Conservation (phyloP, 2,888 invertebrate species). For the Copidosoma aretas region DNA sequence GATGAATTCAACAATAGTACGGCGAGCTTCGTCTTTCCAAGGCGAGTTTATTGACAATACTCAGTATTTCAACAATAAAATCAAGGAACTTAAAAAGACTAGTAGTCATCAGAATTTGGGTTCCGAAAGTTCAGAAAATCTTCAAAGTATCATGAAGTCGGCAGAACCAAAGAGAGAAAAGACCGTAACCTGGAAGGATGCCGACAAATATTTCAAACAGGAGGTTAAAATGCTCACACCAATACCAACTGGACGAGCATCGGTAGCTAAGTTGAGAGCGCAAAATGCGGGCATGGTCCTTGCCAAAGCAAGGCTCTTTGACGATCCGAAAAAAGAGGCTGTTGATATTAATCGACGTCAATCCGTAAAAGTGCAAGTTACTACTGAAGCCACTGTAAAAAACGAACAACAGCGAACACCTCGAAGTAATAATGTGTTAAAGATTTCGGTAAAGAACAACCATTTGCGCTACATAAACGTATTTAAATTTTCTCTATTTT, state of each 20-base stretch:
- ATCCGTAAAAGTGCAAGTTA: slow-evolving; percentile 24
- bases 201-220: slow-evolving; percentile 66
- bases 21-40: slow-evolving; percentile 60
- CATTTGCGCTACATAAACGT: neutral
- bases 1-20: slow-evolving; percentile 41
- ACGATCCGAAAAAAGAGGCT: slow-evolving; percentile 59
- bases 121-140: slow-evolving; percentile 26
- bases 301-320: slow-evolving; percentile 79
- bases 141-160: slow-evolving; percentile 10
- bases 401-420: slow-evolving; percentile 22
- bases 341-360: slow-evolving; percentile 27
- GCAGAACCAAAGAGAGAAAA: slow-evolving; percentile 43
- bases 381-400: slow-evolving; percentile 10
- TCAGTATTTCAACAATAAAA: slow-evolving; percentile 51
- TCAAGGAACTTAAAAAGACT: slow-evolving; percentile 55
- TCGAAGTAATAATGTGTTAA: slow-evolving; percentile 18
- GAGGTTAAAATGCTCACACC: slow-evolving; percentile 57
- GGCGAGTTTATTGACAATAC: slow-evolving; percentile 53
- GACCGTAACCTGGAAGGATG: slow-evolving; percentile 64
- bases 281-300: slow-evolving; percentile 83
- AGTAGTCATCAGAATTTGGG: slow-evolving; percentile 51
- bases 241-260: slow-evolving; percentile 70
- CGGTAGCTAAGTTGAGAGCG: slow-evolving; percentile 73
- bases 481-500: neutral
- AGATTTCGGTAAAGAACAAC: too few species aligned